Percentiles rank a stretch among this genome's conserved stretches.
These are phyloP conservation scores for Drosophila differens DNA, from an alignment of 2,888 invertebrate species.

Conservation along the genomic window DNA sequence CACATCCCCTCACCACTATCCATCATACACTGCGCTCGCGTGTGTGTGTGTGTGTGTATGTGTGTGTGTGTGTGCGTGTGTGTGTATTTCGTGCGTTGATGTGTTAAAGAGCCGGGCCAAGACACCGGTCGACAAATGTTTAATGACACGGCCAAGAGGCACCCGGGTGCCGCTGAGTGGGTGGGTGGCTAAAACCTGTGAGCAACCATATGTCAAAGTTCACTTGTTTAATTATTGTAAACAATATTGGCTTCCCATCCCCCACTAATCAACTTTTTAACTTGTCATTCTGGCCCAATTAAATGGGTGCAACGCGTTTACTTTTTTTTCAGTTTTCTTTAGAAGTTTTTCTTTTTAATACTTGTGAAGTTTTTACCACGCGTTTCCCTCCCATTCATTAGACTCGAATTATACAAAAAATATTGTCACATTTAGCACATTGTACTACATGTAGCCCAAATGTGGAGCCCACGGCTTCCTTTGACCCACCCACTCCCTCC, in stretches of 20 bases:
- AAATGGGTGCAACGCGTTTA: slow-evolving; percentile 66
- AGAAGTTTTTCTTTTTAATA: slow-evolving; percentile 25
- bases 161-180: too few species aligned
- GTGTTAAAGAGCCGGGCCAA: slow-evolving; percentile 57
- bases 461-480: background rate
- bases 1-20: background rate
- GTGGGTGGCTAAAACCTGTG: slow-evolving; percentile 35
- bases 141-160: slow-evolving; percentile 64
- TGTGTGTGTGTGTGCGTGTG: background rate
- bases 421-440: slow-evolving; percentile 43
- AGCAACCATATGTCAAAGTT: slow-evolving; percentile 74
- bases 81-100: slow-evolving; percentile 62
- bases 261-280: background rate
- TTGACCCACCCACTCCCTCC: background rate
- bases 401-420: slow-evolving; percentile 36
- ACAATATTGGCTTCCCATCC: slow-evolving; percentile 51
- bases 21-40: too few species aligned
- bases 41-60: background rate
- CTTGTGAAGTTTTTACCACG: slow-evolving; percentile 33
- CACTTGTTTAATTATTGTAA: slow-evolving; percentile 78
- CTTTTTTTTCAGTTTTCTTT: slow-evolving; percentile 19
- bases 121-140: slow-evolving; percentile 64
- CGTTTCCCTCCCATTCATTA: slow-evolving; percentile 25
- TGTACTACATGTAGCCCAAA: slow-evolving; percentile 36
- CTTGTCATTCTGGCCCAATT: slow-evolving; percentile 57